A percentile compares a stretch with the other conserved stretches of the same genome.
Conservation (phyloP, 2,888 invertebrate genomes). For the Phrixothrix hirtus region DNA sequence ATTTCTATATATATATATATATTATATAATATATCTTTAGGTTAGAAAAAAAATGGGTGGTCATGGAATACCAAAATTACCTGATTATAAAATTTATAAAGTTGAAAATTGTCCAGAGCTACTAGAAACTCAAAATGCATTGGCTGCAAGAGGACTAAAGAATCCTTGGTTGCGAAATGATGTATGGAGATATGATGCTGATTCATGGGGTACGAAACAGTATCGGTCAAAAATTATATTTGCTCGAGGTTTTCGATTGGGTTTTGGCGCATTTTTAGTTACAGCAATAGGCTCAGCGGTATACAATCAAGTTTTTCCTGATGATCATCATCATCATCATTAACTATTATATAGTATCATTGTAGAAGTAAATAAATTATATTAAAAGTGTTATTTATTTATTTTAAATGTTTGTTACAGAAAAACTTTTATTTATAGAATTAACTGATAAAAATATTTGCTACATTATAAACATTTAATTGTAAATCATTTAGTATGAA, state of each 20-base stretch:
- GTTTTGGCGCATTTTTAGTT: slow-evolving; percentile 62
- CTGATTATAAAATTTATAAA: slow-evolving; percentile 73
- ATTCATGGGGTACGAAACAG: slow-evolving; percentile 61
- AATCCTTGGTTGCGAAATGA: slow-evolving; percentile 92
- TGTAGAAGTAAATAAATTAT: too few species aligned
- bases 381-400: too few species aligned
- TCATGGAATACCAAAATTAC: slow-evolving; percentile 66
- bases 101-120: slow-evolving; percentile 71
- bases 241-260: slow-evolving; percentile 69
- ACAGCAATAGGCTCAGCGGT: slow-evolving; percentile 57
- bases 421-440: too few species aligned
- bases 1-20: background rate
- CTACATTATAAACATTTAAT: too few species aligned
- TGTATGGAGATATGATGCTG: slow-evolving; percentile 76
- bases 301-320: slow-evolving; percentile 46
- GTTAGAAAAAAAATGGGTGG: slow-evolving; percentile 14
- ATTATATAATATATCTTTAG: slow-evolving; percentile 4
- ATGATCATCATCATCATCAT: slow-evolving; percentile 1
- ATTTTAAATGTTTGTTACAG: too few species aligned
- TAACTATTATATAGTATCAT: too few species aligned
- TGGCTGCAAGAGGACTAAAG: slow-evolving; percentile 72
- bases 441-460: too few species aligned
- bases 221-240: slow-evolving; percentile 57
- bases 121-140: slow-evolving; percentile 64
- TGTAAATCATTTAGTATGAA: too few species aligned